These are phyloP conservation scores for Psittacula derbiana DNA, from an alignment of 2,797 vertebrate genomes.

Conservation along the genomic window DNA sequence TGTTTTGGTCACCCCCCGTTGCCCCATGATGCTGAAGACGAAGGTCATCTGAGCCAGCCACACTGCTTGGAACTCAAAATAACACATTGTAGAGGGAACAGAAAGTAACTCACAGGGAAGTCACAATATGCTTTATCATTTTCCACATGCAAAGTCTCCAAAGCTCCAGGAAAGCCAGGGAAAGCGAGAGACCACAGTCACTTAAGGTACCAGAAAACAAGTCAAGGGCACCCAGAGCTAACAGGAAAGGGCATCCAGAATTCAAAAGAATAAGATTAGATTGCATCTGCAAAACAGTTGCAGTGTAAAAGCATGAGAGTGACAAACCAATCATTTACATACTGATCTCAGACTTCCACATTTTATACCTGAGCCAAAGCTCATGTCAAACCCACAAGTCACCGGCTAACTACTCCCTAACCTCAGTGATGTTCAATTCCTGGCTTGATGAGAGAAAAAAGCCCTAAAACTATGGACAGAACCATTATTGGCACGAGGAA, in stretches of 20 bases:
- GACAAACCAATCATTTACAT: not conserved
- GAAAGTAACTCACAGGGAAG: not conserved
- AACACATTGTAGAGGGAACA: constrained; percentile 5
- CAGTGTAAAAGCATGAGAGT: not conserved
- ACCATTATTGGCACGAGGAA: not conserved
- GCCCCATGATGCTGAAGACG: not conserved
- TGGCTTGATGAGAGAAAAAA: not conserved
- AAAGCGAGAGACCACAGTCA: not conserved
- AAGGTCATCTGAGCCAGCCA: not conserved
- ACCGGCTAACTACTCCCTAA: not conserved
- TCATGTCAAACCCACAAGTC: not conserved
- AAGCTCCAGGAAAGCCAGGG: not conserved
- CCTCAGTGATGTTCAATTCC: not conserved
- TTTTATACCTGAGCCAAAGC: not conserved
- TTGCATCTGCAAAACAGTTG: not conserved
- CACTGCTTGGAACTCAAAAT: not conserved
- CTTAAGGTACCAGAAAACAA: not conserved
- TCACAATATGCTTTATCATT: not conserved
- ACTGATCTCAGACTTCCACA: not conserved
- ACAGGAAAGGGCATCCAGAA: not conserved
- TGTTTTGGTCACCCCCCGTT: not conserved
- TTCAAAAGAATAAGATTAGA: not conserved
- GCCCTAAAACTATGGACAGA: not conserved
- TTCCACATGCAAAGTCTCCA: constrained; percentile 6
- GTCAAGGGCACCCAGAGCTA: not conserved